Evolutionary conservation across 2,113 vertebrate genomes (phyloP).

Genomic region (Cebidichthys violaceus): DNA sequence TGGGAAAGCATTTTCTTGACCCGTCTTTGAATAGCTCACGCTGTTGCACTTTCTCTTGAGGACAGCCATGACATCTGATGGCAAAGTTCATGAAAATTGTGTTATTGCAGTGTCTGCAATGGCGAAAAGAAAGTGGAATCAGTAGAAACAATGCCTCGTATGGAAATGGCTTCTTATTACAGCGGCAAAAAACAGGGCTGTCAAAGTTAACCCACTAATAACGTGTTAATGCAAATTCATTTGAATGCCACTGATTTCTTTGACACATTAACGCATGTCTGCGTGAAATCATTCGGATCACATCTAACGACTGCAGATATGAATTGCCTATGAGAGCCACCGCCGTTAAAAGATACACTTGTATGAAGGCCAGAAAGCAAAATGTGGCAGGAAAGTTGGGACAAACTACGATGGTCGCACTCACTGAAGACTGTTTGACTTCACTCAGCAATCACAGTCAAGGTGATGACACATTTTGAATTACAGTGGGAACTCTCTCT

Average conservation of each 20-base stretch:
- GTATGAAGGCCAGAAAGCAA: neutral
- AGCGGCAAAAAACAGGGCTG: neutral
- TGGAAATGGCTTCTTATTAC: neutral
- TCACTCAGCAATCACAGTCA: neutral
- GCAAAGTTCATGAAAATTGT: slow-evolving; percentile 1
- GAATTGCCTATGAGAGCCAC: neutral
- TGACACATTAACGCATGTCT: no score
- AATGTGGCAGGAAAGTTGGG: neutral
- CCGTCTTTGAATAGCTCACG: slow-evolving; percentile 45
- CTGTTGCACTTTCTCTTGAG: slow-evolving; percentile 18
- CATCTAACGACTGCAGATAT: neutral
- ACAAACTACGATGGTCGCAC: neutral
- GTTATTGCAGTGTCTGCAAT: neutral
- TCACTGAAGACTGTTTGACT: neutral
- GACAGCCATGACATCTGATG: slow-evolving; percentile 31
- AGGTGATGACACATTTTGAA: no score
- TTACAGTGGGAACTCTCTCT: no score
- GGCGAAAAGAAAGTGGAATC: neutral
- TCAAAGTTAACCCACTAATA: neutral
- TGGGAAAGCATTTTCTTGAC: slow-evolving; percentile 59
- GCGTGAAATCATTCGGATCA: neutral
- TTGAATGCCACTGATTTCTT: neutral
- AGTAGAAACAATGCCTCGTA: neutral
- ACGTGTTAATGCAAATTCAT: neutral
- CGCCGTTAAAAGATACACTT: neutral